Conservation (phyloP, 2,888 invertebrate genomes). For the Petrolisthes cinctipes region DNA sequence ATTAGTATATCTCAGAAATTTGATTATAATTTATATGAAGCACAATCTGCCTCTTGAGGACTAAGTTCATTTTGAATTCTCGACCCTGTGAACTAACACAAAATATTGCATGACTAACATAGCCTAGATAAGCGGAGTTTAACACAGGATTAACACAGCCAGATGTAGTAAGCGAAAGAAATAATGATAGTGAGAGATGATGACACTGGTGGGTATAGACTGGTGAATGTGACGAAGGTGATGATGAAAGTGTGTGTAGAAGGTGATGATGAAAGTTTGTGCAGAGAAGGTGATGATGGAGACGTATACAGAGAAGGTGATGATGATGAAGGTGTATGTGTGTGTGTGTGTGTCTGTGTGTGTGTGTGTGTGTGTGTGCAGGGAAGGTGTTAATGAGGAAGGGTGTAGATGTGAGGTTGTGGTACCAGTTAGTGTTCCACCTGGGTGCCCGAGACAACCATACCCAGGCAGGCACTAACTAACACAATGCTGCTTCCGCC, state of each 20-base stretch:
- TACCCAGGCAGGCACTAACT: background rate
- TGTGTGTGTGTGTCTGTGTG: conserved; percentile 23
- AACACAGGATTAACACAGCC: background rate
- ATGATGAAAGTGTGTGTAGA: too few relatives aligned
- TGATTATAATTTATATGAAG: too few relatives aligned
- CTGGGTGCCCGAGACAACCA: background rate
- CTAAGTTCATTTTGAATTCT: too few relatives aligned
- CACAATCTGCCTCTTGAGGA: too few relatives aligned
- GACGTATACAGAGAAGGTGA: background rate
- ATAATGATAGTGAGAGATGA: background rate
- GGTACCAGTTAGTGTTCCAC: background rate
- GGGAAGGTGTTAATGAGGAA: background rate
- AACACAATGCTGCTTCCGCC: background rate
- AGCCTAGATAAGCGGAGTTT: too few relatives aligned
- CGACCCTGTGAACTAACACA: too few relatives aligned
- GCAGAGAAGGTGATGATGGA: background rate
- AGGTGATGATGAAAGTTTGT: too few relatives aligned
- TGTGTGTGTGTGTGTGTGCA: conserved; percentile 32
- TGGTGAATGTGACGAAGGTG: background rate
- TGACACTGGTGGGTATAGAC: background rate
- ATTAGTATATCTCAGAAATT: too few relatives aligned
- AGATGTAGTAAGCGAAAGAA: background rate
- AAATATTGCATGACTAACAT: too few relatives aligned
- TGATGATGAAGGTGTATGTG: conserved; percentile 8
- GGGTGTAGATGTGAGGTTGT: background rate